These are phyloP conservation scores for Epinephelus awoara DNA, from an alignment of 2,797 vertebrate genomes.

Conservation along the genomic window DNA sequence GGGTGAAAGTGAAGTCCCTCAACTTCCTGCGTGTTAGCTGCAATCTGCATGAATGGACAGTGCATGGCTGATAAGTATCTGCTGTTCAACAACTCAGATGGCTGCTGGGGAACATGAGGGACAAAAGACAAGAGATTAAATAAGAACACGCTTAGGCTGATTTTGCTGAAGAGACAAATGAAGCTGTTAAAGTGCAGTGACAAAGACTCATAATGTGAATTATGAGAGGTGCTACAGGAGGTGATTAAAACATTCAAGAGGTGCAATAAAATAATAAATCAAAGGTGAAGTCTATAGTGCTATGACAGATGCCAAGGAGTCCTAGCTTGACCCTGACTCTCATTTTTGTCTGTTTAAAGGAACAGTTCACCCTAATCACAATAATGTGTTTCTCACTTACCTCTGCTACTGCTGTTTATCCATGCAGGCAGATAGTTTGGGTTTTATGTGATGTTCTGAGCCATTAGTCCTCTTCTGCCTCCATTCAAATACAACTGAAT, in stretches of 20 bases:
- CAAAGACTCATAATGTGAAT: neutral
- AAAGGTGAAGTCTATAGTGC: neutral
- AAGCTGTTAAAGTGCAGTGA: neutral
- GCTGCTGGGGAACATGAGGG: neutral
- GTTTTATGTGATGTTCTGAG: too few species aligned
- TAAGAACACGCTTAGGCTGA: neutral
- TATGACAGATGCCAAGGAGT: too few species aligned
- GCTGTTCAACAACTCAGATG: neutral
- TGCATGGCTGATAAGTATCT: conserved; percentile 13
- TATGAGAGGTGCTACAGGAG: neutral
- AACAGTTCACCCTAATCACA: too few species aligned
- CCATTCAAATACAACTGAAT: too few species aligned
- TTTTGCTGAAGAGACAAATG: neutral
- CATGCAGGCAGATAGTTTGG: too few species aligned
- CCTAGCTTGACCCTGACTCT: too few species aligned
- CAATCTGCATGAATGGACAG: conserved; percentile 14
- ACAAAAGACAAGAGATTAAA: neutral
- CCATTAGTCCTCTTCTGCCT: too few species aligned
- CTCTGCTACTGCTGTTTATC: too few species aligned
- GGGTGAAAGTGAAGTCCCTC: conserved; percentile 35
- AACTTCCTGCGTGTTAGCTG: conserved; percentile 6
- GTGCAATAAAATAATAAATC: conserved; percentile 33
- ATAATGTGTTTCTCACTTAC: too few species aligned
- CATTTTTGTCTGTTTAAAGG: too few species aligned
- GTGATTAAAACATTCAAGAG: neutral